Evolutionary conservation across 1,140 invertebrate genomes (phyloP).

Genomic region (Euura saliciscinereae): DNA sequence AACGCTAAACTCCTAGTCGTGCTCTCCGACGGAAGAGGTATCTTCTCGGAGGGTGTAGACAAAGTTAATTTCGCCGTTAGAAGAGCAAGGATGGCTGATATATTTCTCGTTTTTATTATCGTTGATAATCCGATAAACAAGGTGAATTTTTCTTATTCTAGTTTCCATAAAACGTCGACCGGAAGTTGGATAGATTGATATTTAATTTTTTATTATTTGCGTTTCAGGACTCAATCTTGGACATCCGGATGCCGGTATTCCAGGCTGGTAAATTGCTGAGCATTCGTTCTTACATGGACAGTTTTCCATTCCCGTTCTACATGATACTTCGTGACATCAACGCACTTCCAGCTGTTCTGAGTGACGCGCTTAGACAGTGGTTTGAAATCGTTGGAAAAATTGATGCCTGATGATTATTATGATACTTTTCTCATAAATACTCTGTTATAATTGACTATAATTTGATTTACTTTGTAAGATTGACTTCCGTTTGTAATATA

Average conservation of each 20-base stretch:
- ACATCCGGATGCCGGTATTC: conserved; percentile 82
- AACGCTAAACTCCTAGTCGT: conserved; percentile 90
- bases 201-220: conserved; percentile 31
- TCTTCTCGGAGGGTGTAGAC: conserved; percentile 88
- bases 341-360: conserved; percentile 85
- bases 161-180: background rate
- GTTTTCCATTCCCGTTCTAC: conserved; percentile 99
- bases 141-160: conserved; percentile 58
- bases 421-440: too few relatives aligned
- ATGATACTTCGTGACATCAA: conserved; percentile 90
- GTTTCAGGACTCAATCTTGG: conserved; percentile 86
- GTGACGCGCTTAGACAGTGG: conserved; percentile 97
- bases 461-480: too few relatives aligned
- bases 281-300: conserved; percentile 86
- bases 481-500: too few relatives aligned
- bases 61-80: conserved; percentile 80
- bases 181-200: conserved; percentile 4
- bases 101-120: conserved; percentile 95
- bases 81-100: conserved; percentile 76
- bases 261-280: conserved; percentile 66
- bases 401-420: conserved; percentile 41
- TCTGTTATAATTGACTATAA: too few relatives aligned
- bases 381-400: conserved; percentile 90
- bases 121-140: conserved; percentile 93
- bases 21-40: conserved; percentile 92